Evolutionary conservation across 2,113 vertebrate species (phyloP).

Genomic region (Lagopus muta): DNA sequence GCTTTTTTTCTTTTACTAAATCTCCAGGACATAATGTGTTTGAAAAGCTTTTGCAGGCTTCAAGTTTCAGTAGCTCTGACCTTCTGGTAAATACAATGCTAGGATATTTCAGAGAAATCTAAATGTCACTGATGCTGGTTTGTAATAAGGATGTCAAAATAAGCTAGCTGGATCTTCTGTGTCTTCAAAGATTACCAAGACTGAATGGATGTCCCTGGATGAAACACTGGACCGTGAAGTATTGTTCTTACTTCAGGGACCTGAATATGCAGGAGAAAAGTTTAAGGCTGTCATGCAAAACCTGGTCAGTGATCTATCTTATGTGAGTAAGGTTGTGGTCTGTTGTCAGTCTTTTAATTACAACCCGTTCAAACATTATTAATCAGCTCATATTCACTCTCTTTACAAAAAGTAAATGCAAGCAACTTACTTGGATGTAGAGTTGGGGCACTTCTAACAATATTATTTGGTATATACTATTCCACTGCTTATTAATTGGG

Average conservation of each 20-base stretch:
- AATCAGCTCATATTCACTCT: background rate
- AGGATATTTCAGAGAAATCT: background rate
- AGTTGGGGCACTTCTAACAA: background rate
- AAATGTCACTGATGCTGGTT: constrained; percentile 39
- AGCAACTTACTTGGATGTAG: background rate
- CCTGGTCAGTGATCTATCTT: constrained; percentile 73
- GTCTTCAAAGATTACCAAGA: constrained; percentile 49
- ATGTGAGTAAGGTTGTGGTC: background rate
- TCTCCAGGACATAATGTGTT: background rate
- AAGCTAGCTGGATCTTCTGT: background rate
- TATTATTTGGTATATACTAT: background rate
- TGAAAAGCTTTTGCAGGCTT: background rate
- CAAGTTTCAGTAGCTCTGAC: background rate
- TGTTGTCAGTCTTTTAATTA: background rate
- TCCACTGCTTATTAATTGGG: background rate
- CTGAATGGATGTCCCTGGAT: constrained; percentile 67
- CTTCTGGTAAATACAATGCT: background rate
- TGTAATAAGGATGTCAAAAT: constrained; percentile 26
- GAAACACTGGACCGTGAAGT: constrained; percentile 83
- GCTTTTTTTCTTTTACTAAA: background rate
- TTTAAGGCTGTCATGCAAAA: constrained; percentile 76
- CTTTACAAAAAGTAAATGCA: background rate
- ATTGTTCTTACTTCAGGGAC: constrained; percentile 81
- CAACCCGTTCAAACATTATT: background rate
- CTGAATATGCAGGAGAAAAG: constrained; percentile 76